A percentile compares a stretch with the other conserved stretches of the same genome.
Evolutionary conservation across 2,797 vertebrate genomes (phyloP).

Genomic region (Carduelis carduelis): DNA sequence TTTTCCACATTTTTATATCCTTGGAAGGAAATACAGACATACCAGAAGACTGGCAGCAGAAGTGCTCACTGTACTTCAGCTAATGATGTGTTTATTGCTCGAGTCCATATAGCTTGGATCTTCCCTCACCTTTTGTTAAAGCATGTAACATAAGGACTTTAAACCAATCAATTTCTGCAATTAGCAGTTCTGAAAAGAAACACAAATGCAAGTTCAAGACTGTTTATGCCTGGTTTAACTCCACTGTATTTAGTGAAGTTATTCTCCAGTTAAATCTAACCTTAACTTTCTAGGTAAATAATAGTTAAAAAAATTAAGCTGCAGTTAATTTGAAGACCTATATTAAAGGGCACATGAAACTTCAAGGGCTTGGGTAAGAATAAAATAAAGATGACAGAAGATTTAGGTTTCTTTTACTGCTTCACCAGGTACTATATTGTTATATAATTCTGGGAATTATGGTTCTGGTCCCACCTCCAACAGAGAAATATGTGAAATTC

Average conservation of each 20-base stretch:
- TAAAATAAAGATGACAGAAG: neutral
- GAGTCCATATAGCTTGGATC: neutral
- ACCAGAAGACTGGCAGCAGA: neutral
- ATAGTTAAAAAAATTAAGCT: neutral
- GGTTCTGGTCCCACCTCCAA: neutral
- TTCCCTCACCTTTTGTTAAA: neutral
- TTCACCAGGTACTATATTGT: neutral
- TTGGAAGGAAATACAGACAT: neutral
- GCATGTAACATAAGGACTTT: neutral
- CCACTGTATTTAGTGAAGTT: neutral
- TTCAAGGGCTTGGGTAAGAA: neutral
- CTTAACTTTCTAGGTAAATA: neutral
- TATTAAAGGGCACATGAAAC: neutral
- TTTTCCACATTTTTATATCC: neutral
- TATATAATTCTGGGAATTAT: neutral
- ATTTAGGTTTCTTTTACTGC: neutral
- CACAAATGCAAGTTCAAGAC: neutral
- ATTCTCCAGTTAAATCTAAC: neutral
- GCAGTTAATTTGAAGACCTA: neutral
- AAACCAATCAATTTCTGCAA: neutral
- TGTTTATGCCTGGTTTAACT: neutral
- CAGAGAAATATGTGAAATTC: neutral
- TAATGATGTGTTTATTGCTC: neutral
- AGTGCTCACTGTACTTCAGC: neutral
- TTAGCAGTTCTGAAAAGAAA: neutral